These are phyloP conservation scores for Drosophila rhopaloa DNA, from an alignment of 1,140 invertebrate species.

Conservation along the genomic window DNA sequence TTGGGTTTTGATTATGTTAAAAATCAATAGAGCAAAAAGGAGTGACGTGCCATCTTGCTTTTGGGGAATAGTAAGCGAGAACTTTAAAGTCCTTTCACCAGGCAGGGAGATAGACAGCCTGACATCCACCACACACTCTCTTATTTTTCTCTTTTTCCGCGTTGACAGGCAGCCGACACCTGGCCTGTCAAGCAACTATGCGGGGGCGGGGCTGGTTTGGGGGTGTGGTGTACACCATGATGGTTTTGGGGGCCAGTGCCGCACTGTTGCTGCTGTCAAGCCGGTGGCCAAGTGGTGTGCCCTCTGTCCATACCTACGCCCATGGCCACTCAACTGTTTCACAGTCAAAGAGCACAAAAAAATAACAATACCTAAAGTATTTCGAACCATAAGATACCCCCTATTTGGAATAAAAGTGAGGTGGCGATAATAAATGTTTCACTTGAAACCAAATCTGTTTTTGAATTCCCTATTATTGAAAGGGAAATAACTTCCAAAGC, in stretches of 20 bases:
- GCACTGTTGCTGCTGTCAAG: slow-evolving; percentile 60
- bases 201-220: background rate
- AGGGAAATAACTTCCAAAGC: too few relatives aligned
- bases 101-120: slow-evolving; percentile 1
- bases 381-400: slow-evolving; percentile 12
- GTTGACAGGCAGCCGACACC: slow-evolving; percentile 64
- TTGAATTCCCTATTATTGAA: too few relatives aligned
- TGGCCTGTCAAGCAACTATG: slow-evolving; percentile 55
- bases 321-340: slow-evolving; percentile 72
- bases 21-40: slow-evolving; percentile 84
- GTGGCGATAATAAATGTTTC: background rate
- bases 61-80: slow-evolving; percentile 16
- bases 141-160: slow-evolving; percentile 33
- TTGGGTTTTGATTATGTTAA: slow-evolving; percentile 84
- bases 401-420: background rate
- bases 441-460: background rate
- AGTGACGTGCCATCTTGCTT: slow-evolving; percentile 58
- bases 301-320: slow-evolving; percentile 17
- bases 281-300: slow-evolving; percentile 10
- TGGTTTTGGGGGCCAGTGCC: slow-evolving; percentile 3
- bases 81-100: slow-evolving; percentile 34
- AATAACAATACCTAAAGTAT: background rate
- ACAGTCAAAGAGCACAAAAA: slow-evolving; percentile 41
- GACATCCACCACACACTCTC: slow-evolving; percentile 34
- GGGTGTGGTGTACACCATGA: background rate